Conservation (phyloP, 2,888 invertebrate genomes). For the Salpingus planirostris region DNA sequence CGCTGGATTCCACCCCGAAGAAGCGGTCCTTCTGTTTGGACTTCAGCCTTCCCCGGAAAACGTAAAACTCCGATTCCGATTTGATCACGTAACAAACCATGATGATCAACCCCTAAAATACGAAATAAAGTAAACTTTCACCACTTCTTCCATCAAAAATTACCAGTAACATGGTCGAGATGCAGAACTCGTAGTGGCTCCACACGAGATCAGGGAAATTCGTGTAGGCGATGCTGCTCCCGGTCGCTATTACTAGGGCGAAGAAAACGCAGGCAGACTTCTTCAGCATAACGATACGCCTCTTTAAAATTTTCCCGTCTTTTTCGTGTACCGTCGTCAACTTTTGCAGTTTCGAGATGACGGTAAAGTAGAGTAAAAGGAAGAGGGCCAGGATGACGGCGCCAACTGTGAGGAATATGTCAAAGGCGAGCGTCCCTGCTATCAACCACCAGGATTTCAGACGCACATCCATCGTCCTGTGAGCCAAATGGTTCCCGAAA, state of each 20-base stretch:
- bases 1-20: conserved; percentile 44
- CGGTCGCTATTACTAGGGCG: conserved; percentile 50
- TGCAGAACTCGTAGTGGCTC: conserved; percentile 52
- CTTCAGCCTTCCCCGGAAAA: conserved; percentile 40
- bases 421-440: conserved; percentile 49
- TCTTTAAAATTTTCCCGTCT: conserved; percentile 47
- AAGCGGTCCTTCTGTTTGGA: conserved; percentile 43
- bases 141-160: too few species aligned
- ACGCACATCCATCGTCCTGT: conserved; percentile 51
- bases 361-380: conserved; percentile 57
- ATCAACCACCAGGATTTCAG: conserved; percentile 59
- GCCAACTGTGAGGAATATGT: conserved; percentile 60
- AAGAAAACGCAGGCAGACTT: conserved; percentile 53
- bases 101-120: conserved; percentile 50
- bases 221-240: conserved; percentile 55
- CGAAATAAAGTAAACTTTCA: too few species aligned
- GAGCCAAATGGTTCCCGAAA: conserved; percentile 57
- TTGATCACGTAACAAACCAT: conserved; percentile 52
- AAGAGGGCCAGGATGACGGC: conserved; percentile 60
- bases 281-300: conserved; percentile 53
- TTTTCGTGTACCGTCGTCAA: conserved; percentile 54
- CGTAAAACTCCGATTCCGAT: conserved; percentile 46
- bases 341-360: conserved; percentile 52
- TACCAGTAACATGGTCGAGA: conserved; percentile 50
- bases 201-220: conserved; percentile 49